Evolutionary conservation across 2,888 invertebrate species (phyloP).

Genomic region (Azorinus chamasolen): DNA sequence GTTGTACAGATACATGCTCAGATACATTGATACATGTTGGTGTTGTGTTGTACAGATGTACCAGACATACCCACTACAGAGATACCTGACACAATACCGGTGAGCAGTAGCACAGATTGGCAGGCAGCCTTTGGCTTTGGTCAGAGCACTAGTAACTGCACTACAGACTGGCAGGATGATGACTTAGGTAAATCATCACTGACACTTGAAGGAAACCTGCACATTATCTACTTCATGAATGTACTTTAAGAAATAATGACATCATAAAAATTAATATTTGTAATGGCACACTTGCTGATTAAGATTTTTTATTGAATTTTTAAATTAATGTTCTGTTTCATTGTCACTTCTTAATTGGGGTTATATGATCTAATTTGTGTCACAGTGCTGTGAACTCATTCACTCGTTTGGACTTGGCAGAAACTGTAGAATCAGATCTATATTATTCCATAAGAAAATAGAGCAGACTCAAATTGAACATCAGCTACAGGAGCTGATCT

Average conservation of each 20-base stretch:
- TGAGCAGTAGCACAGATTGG: slow-evolving; percentile 92
- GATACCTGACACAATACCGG: slow-evolving; percentile 86
- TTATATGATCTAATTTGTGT: too few species aligned
- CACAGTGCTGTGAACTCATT: too few species aligned
- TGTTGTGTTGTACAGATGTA: slow-evolving; percentile 7
- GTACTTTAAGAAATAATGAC: not conserved
- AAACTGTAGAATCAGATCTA: too few species aligned
- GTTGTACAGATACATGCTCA: too few species aligned
- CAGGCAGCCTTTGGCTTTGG: slow-evolving; percentile 88
- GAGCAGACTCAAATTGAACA: too few species aligned
- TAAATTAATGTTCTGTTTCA: not conserved
- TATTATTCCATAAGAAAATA: too few species aligned
- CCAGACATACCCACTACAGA: slow-evolving; percentile 77
- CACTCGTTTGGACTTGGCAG: too few species aligned
- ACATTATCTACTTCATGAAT: too few species aligned
- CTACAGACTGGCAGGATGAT: slow-evolving; percentile 79
- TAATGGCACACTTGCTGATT: not conserved
- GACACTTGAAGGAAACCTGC: not conserved
- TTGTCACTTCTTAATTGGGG: too few species aligned
- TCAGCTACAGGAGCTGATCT: too few species aligned
- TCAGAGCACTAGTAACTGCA: slow-evolving; percentile 65
- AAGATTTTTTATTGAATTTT: not conserved
- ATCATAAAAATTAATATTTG: not conserved
- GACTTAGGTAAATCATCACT: slow-evolving; percentile 78
- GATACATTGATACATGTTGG: too few species aligned